Conservation (phyloP, 2,797 vertebrate genomes). For the Tinamus major region DNA sequence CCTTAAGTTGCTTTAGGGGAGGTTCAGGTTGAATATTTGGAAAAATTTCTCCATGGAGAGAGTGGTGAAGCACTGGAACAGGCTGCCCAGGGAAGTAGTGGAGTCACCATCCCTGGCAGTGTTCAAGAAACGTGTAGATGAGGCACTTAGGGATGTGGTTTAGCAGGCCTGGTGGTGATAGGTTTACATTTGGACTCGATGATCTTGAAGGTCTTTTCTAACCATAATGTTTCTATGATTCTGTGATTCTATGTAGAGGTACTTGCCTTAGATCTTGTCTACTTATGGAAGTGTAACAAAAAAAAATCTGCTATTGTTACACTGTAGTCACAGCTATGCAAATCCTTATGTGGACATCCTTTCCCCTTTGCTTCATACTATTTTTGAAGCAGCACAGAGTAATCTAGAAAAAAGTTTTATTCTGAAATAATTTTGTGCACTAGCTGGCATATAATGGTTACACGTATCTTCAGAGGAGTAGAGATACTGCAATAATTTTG, state of each 20-base stretch:
- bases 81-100: no score
- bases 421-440: accelerated
- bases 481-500: not conserved
- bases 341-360: not conserved
- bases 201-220: no score
- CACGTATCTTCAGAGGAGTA: not conserved
- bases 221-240: no score
- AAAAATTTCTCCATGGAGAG: no score
- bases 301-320: not conserved
- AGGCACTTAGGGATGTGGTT: no score
- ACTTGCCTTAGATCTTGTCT: not conserved
- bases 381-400: not conserved
- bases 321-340: not conserved
- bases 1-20: no score
- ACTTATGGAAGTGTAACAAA: not conserved
- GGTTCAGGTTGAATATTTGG: no score
- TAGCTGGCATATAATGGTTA: not conserved
- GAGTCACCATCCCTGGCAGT: no score
- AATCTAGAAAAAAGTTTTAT: not conserved
- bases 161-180: no score
- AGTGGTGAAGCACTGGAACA: no score
- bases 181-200: no score
- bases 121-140: no score
- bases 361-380: not conserved
- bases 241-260: not conserved